Conservation (phyloP, 2,797 vertebrate genomes). For the Novumbra hubbsi region DNA sequence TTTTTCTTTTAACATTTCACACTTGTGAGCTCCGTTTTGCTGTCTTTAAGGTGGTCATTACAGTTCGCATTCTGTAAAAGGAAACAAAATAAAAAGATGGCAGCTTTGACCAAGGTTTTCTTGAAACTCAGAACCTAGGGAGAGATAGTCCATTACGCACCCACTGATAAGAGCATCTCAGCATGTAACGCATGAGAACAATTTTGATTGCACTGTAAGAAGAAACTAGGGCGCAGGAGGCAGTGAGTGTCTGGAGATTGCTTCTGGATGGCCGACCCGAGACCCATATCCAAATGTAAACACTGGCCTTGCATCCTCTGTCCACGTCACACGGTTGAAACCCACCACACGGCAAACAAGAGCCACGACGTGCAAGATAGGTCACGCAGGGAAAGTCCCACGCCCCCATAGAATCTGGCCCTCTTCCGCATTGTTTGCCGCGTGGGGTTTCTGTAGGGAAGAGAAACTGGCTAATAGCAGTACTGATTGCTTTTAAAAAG, state of each 20-base stretch:
- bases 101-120: constrained; percentile 44
- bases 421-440: constrained; percentile 64
- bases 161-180: constrained; percentile 55
- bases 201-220: constrained; percentile 74
- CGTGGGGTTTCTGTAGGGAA: constrained; percentile 29
- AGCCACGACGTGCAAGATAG: constrained; percentile 25
- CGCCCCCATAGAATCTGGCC: constrained; percentile 19
- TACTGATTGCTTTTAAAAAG: constrained; percentile 45
- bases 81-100: constrained; percentile 42
- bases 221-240: constrained; percentile 54
- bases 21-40: constrained; percentile 69
- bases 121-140: constrained; percentile 54
- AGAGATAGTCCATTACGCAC: constrained; percentile 64
- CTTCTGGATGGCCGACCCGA: constrained; percentile 49
- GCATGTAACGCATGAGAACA: constrained; percentile 54
- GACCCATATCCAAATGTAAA: constrained; percentile 64
- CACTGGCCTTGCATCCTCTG: constrained; percentile 43
- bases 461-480: constrained; percentile 42
- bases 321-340: constrained; percentile 39
- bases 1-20: constrained; percentile 68
- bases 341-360: constrained; percentile 52
- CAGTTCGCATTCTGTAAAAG: constrained; percentile 68
- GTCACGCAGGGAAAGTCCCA: constrained; percentile 26
- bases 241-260: constrained; percentile 56
- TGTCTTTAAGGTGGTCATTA: constrained; percentile 66